A percentile compares a stretch with the other conserved stretches of the same genome.
Conservation (phyloP, 1,140 invertebrate species). For the Heterodera carotae region DNA sequence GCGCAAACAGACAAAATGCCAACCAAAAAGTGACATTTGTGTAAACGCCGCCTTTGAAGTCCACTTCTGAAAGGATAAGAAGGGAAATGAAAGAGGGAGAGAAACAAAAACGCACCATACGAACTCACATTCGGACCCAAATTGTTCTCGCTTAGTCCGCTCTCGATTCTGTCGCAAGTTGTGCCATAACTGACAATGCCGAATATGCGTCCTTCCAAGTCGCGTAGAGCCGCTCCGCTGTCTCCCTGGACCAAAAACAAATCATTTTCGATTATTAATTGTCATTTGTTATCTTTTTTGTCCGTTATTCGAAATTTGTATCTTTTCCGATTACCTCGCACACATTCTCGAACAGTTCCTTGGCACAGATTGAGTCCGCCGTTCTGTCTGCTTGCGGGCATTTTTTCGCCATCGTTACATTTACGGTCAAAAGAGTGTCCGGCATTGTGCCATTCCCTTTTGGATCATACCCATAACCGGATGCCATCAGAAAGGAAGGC, state of each 20-base stretch:
- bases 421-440: not conserved
- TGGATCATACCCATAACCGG: slow-evolving; percentile 21
- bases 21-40: slow-evolving; percentile 19
- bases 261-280: no score
- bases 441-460: not conserved
- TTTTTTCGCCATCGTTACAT: slow-evolving; percentile 1
- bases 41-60: slow-evolving; percentile 8
- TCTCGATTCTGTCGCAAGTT: not conserved
- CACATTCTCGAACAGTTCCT: slow-evolving; percentile 7
- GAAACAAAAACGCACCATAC: not conserved
- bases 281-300: no score
- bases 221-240: not conserved
- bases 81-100: not conserved
- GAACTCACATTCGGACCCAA: no score
- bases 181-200: slow-evolving; percentile 11
- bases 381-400: not conserved
- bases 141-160: not conserved
- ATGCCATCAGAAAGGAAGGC: not conserved
- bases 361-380: slow-evolving; percentile 15
- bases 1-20: no score
- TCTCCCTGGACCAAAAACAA: no score
- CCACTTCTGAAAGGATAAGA: not conserved
- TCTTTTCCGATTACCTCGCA: not conserved
- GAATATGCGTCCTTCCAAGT: not conserved
- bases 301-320: no score